Conservation (phyloP, 2,797 vertebrate genomes). For the Novumbra hubbsi region DNA sequence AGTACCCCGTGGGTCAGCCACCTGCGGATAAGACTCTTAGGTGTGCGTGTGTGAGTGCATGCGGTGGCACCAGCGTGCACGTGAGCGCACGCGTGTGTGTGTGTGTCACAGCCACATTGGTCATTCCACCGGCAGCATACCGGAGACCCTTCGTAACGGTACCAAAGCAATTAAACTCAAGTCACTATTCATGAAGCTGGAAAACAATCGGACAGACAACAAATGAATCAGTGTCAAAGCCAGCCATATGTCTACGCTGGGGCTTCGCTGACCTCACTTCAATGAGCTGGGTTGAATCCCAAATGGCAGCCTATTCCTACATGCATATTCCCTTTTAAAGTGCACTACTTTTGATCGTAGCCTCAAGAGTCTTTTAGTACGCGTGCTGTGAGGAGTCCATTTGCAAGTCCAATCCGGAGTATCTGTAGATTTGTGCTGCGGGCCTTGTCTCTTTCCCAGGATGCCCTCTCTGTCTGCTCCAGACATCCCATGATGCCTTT, state of each 20-base stretch:
- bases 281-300: not conserved
- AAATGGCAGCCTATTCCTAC: not conserved
- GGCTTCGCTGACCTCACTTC: not conserved
- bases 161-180: not conserved
- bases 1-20: not conserved
- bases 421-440: not conserved
- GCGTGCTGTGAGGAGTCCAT: not conserved
- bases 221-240: not conserved
- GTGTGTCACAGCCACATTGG: not conserved
- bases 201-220: not conserved
- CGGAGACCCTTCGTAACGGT: not conserved
- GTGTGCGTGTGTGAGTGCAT: not conserved
- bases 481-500: not conserved
- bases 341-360: not conserved
- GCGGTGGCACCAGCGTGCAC: not conserved
- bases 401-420: not conserved
- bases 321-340: not conserved
- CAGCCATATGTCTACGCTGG: not conserved
- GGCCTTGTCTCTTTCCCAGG: not conserved
- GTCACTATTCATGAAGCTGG: conserved; percentile 5
- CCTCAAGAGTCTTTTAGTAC: not conserved
- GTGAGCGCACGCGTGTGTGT: not conserved
- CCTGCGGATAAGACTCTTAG: not conserved
- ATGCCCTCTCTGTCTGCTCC: not conserved
- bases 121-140: not conserved